Conservation (phyloP, 2,888 invertebrate genomes). For the Autographa pulchrina region DNA sequence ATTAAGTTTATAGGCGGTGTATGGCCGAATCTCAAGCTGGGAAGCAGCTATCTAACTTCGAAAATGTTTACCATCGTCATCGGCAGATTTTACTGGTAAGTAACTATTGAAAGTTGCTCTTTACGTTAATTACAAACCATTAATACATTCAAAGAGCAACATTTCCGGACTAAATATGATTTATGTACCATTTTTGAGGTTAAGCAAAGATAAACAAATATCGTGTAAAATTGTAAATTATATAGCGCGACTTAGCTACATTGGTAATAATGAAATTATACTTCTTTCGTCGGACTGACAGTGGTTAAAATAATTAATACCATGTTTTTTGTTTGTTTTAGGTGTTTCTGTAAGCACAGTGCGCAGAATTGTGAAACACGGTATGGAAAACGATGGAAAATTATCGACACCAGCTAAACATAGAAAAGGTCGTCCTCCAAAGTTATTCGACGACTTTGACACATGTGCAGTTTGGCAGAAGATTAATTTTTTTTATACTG, state of each 20-base stretch:
- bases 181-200: too few species aligned
- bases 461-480: too few species aligned
- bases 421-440: too few species aligned
- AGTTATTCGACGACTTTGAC: too few species aligned
- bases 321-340: too few species aligned
- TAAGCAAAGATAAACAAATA: not conserved
- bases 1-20: not conserved
- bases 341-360: too few species aligned
- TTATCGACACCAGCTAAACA: too few species aligned
- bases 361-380: too few species aligned
- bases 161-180: not conserved
- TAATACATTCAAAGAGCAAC: not conserved
- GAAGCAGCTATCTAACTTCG: not conserved
- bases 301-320: not conserved
- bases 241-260: not conserved
- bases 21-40: not conserved
- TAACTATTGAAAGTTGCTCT: not conserved
- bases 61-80: not conserved
- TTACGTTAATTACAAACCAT: not conserved
- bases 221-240: not conserved
- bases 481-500: too few species aligned
- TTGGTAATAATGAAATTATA: not conserved
- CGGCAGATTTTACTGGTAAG: not conserved
- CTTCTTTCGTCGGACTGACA: constrained; percentile 20
- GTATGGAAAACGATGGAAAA: too few species aligned